Evolutionary conservation across 64 coral and sea anemone genomes (phyloP).

Genomic region (Catalaphyllia jardinei): DNA sequence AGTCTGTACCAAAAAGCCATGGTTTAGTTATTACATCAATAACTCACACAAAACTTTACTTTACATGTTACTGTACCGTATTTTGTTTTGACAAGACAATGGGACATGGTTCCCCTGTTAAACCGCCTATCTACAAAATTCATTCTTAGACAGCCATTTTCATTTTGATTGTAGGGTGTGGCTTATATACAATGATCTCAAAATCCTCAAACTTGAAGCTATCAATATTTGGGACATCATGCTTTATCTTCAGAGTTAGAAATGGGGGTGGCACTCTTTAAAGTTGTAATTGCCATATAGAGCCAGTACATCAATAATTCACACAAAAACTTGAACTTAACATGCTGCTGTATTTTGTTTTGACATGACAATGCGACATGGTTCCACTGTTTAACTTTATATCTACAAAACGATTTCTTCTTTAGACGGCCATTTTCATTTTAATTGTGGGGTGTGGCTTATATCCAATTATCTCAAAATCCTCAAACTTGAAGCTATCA

Average conservation of each 20-base stretch:
- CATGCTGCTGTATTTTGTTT: not conserved
- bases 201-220: conserved; percentile 89
- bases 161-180: conserved; percentile 97
- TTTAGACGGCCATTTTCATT: conserved; percentile 97
- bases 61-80: not conserved
- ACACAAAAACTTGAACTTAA: too few relatives aligned
- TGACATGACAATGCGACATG: not conserved
- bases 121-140: not conserved
- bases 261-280: conserved; percentile 81
- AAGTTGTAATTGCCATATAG: conserved; percentile 33
- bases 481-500: conserved; percentile 84
- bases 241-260: conserved; percentile 70
- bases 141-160: conserved; percentile 85
- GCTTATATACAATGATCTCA: conserved; percentile 76
- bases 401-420: not conserved
- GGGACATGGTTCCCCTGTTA: not conserved
- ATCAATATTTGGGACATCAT: conserved; percentile 74
- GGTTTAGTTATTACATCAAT: too few relatives aligned
- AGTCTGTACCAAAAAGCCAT: too few relatives aligned
- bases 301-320: too few relatives aligned
- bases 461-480: conserved; percentile 82
- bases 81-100: not conserved
- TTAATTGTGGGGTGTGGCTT: conserved; percentile 96
- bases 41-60: too few relatives aligned
- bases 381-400: not conserved